phyloP scores from a whole-genome alignment of 2,797 vertebrate genomes.

The Sebastes minor region DNA sequence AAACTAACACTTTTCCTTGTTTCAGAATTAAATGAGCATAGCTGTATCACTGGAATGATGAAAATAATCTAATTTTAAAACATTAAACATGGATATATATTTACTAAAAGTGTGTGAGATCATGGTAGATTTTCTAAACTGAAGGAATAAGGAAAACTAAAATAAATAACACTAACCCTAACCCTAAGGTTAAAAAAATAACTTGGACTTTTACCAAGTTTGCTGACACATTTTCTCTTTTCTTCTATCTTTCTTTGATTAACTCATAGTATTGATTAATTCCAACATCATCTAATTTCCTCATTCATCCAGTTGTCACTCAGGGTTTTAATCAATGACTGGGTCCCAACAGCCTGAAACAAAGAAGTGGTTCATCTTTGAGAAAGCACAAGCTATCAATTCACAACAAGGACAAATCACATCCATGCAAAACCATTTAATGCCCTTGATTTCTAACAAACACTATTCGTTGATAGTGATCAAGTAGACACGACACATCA shows the following conservation, averaged over 20 bases:
- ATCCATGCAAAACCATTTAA: conserved; percentile 73
- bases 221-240: neutral
- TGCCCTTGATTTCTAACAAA: conserved; percentile 58
- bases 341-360: neutral
- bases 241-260: neutral
- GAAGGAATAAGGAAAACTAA: neutral
- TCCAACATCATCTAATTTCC: neutral
- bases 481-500: conserved; percentile 43
- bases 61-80: neutral
- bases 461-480: conserved; percentile 45
- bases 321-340: neutral
- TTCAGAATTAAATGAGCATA: neutral
- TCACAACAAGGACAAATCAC: conserved; percentile 6
- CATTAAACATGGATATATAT: neutral
- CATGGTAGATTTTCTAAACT: neutral
- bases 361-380: neutral
- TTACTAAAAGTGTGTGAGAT: neutral
- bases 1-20: neutral
- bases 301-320: neutral
- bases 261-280: neutral
- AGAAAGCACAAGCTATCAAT: neutral
- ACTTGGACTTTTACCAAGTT: neutral
- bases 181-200: neutral
- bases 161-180: neutral
- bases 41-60: neutral